A percentile compares a stretch with the other conserved stretches of the same genome.
These are phyloP conservation scores for Eira barbara DNA, from an alignment of 2,113 vertebrate genomes.

Conservation along the genomic window DNA sequence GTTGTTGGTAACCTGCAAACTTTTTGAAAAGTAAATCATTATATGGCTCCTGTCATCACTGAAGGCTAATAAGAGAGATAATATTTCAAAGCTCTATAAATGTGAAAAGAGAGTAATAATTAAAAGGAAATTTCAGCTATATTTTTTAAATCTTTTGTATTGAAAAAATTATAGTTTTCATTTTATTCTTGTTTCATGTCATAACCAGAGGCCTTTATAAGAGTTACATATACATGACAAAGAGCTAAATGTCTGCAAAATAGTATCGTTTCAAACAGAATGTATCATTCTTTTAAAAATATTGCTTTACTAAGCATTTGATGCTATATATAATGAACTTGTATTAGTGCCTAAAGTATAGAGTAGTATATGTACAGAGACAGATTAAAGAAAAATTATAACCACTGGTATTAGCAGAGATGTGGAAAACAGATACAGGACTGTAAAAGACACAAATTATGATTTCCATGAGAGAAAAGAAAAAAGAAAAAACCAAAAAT, in stretches of 20 bases:
- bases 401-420: background rate
- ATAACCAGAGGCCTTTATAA: background rate
- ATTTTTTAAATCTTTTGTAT: background rate
- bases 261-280: conserved; percentile 10
- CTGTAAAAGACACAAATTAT: background rate
- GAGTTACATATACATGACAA: background rate
- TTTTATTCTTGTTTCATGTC: background rate
- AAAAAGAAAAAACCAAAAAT: background rate
- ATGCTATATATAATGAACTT: background rate
- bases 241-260: background rate
- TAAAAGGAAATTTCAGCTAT: background rate
- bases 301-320: background rate
- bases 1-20: background rate
- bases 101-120: background rate
- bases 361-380: background rate
- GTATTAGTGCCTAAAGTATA: background rate
- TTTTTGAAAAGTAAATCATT: background rate
- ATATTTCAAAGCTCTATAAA: background rate
- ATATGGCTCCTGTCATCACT: background rate
- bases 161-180: background rate
- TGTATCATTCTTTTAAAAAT: background rate
- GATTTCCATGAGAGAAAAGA: background rate
- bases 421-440: background rate
- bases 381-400: background rate
- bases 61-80: background rate